Percentiles rank a stretch among this genome's conserved stretches.
Evolutionary conservation across 2,113 vertebrate species (phyloP).

Genomic region (Cyanoderma ruficeps): DNA sequence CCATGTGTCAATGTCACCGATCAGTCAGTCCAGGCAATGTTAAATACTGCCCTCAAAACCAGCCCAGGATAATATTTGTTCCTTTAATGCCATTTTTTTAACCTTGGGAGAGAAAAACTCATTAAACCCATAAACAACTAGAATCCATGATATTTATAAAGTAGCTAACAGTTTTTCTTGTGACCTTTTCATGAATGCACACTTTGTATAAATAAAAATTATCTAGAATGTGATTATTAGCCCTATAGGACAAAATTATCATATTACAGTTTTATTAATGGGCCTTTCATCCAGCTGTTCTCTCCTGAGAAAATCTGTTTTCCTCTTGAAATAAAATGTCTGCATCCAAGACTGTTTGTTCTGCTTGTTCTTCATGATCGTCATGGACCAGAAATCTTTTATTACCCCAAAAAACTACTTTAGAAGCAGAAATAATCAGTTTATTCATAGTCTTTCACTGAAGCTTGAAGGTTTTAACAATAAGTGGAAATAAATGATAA

Average conservation of each 20-base stretch:
- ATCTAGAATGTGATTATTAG: neutral
- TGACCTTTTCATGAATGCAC: neutral
- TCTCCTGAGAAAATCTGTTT: neutral
- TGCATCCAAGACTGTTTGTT: neutral
- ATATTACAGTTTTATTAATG: neutral
- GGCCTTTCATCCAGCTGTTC: neutral
- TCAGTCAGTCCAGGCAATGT: neutral
- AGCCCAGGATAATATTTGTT: neutral
- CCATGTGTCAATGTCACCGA: rapidly evolving
- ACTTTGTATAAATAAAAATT: neutral
- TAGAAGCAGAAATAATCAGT: neutral
- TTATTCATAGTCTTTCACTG: neutral
- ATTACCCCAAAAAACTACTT: neutral
- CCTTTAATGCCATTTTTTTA: neutral
- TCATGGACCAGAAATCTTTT: neutral
- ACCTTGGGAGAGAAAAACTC: neutral
- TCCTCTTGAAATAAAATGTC: neutral
- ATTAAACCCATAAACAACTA: neutral
- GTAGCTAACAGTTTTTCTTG: neutral
- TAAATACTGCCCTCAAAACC: neutral
- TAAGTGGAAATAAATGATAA: neutral
- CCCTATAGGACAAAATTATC: neutral
- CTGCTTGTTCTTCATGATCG: neutral
- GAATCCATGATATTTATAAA: neutral
- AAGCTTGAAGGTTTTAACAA: neutral